phyloP scores from a whole-genome alignment of 2,888 invertebrate genomes.

The Platycnemis pennipes region DNA sequence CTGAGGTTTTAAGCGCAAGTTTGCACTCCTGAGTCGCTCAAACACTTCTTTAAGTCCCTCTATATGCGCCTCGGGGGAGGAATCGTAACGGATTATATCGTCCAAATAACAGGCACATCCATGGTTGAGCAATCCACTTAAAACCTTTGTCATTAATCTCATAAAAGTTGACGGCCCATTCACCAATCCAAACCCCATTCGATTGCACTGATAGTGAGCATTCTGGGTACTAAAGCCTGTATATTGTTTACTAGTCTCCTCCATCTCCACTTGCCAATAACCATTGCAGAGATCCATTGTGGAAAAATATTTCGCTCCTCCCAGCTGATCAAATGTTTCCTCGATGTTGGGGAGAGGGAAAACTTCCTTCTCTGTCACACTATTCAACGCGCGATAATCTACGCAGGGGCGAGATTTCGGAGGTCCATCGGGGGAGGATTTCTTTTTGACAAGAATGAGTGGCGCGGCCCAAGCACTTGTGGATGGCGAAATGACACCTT shows the following conservation, averaged over 20 bases:
- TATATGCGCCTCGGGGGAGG: not conserved
- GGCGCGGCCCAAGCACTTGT: not conserved
- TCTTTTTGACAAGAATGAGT: not conserved
- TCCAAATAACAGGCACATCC: not conserved
- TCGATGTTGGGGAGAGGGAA: not conserved
- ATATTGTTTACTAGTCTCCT: not conserved
- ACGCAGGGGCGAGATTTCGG: not conserved
- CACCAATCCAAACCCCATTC: not conserved
- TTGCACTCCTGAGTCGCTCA: not conserved
- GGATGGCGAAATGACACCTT: slow-evolving; percentile 1
- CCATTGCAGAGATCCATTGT: not conserved
- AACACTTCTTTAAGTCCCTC: not conserved
- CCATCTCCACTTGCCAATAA: not conserved
- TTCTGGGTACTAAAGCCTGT: not conserved
- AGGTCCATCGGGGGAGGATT: not conserved
- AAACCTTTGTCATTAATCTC: not conserved
- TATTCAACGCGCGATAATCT: not conserved
- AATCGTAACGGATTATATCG: not conserved
- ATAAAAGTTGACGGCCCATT: not conserved
- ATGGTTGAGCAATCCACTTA: not conserved
- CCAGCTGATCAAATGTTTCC: not conserved
- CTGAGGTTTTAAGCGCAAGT: not conserved
- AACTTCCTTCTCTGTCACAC: slow-evolving; percentile 4
- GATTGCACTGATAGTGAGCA: not conserved
- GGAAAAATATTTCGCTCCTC: not conserved